phyloP scores from a whole-genome alignment of 2,797 vertebrate genomes.

The Emys orbicularis region DNA sequence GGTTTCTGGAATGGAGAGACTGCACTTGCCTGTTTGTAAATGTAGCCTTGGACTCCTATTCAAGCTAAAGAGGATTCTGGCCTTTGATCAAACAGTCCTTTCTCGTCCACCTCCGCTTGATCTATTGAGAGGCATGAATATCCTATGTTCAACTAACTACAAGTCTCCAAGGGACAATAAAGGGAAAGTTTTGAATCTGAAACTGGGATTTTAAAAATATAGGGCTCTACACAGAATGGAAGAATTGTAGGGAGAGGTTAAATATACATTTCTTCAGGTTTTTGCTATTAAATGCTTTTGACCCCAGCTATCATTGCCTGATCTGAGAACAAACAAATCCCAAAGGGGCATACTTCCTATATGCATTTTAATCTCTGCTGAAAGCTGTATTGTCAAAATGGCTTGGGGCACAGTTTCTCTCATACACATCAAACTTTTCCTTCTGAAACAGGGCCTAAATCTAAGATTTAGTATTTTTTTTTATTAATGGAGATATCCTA shows the following conservation, averaged over 20 bases:
- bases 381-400: constrained; percentile 35
- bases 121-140: background rate
- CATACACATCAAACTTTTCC: constrained; percentile 33
- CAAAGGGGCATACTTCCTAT: background rate
- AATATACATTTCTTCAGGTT: background rate
- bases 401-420: constrained; percentile 8
- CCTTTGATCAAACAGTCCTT: background rate
- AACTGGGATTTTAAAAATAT: constrained; percentile 1
- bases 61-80: background rate
- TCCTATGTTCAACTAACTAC: background rate
- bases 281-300: background rate
- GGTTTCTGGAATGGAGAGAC: background rate
- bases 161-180: background rate
- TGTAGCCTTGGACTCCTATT: background rate
- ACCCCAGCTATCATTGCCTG: background rate
- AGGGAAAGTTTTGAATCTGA: background rate
- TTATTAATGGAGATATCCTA: no score
- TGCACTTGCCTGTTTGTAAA: background rate
- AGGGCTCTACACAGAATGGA: background rate
- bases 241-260: background rate
- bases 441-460: constrained; percentile 58
- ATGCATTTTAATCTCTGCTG: constrained; percentile 59
- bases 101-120: background rate
- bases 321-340: constrained; percentile 46
- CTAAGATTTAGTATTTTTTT: constrained; percentile 53